Evolutionary conservation across 2,797 vertebrate species (phyloP), one percentile per base, ranked within the genome.

Genomic region (Platalea minor): DNA sequence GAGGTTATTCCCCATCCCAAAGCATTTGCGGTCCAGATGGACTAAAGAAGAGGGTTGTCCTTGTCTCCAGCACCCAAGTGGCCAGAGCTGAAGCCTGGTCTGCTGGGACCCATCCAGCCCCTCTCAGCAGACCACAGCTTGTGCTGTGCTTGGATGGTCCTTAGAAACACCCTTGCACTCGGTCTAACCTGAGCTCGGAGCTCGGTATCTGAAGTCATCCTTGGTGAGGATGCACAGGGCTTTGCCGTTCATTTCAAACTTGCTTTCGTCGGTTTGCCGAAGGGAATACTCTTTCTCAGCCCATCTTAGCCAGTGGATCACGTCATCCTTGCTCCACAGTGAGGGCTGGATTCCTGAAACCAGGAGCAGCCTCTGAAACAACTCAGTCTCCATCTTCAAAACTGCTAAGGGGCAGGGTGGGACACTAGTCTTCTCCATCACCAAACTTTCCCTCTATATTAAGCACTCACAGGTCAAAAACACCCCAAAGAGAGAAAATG

Each of bases 171-270:
- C 31, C 57, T n/a, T 17, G 11, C 28, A 3, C 72, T 46, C 2
- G 15, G 7, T 76, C 97, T 80, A 41, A 99, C 99, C 99, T 98
- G 99, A 99, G 96, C 98, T 98, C 0, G 99, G 99, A 39, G 99
- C 99, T 45, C 99, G 98, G 41, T 97, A 93, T 85, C 98, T 98
- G 97, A 99, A 99, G 97, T 99, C 99, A 5, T 99, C 98, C 94
- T 99, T 99, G 83, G 99, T 99, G 96, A 99, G 98, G 85, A 99
- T 98, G 83, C 99, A 99, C 59, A 99, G 94, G 11, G 99, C 99
- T 85, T 98, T 98, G 67, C 99, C 99, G 0, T 99, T 99, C 99
- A 99, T 99, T 94, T 99, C 98, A n/a, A 99, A 99, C 76, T 75
- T 97, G 13, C 97, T 98, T 48, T 97, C 97, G 2, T 98, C 97